Evolutionary conservation across 2,113 vertebrate genomes (phyloP).

Genomic region (Austrofundulus limnaeus): DNA sequence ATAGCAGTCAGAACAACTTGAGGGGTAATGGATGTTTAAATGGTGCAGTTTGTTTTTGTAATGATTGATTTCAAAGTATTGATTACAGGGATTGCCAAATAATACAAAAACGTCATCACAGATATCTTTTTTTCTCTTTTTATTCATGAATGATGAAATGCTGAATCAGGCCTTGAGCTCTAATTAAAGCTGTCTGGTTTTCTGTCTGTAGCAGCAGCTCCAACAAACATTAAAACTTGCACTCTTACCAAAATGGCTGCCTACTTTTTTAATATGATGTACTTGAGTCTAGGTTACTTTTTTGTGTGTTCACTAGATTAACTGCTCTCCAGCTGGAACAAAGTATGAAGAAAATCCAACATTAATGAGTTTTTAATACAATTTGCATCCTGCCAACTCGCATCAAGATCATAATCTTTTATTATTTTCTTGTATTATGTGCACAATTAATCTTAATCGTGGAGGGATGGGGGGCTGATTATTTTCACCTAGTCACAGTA

Average conservation of each 20-base stretch:
- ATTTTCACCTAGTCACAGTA: too few species aligned
- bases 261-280: constrained; percentile 13
- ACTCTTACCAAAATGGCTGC: not conserved
- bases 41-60: too few species aligned
- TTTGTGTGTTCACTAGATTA: not conserved
- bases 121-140: too few species aligned
- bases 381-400: not conserved
- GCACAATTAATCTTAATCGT: not conserved
- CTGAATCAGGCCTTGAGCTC: not conserved
- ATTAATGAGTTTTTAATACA: constrained; percentile 34
- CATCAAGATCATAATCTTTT: not conserved
- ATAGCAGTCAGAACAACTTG: too few species aligned
- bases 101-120: too few species aligned
- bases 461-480: too few species aligned
- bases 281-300: constrained; percentile 24
- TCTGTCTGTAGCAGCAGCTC: not conserved
- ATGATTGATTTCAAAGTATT: too few species aligned
- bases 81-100: too few species aligned
- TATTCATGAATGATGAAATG: not conserved
- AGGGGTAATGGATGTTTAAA: too few species aligned
- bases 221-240: not conserved
- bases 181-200: too few species aligned
- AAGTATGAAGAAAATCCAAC: constrained; percentile 13
- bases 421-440: not conserved
- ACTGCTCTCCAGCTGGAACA: constrained; percentile 7